Conservation (phyloP, 2,113 vertebrate genomes). For the Eublepharis macularius region DNA sequence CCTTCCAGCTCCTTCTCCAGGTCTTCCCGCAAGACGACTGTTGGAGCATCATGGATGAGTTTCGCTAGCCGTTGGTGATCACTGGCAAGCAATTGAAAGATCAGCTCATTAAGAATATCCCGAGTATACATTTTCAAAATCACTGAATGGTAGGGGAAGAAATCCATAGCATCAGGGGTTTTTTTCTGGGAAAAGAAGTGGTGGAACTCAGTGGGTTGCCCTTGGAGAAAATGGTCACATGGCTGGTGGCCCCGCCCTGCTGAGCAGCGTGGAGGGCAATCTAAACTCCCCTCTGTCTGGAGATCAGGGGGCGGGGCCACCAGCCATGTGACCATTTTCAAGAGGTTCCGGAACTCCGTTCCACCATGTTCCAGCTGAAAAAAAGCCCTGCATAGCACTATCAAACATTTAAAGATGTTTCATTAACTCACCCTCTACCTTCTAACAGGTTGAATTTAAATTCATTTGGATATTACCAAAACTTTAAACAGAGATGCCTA, state of each 20-base stretch:
- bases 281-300: no score
- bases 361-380: no score
- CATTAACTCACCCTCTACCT: background rate
- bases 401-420: background rate
- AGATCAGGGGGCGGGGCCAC: no score
- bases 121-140: background rate
- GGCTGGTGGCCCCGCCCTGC: no score
- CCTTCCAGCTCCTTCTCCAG: constrained; percentile 84
- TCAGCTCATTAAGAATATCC: background rate
- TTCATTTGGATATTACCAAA: background rate
- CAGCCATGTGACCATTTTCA: no score
- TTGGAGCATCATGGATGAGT: constrained; percentile 80
- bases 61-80: constrained; percentile 86
- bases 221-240: no score
- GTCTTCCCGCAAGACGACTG: constrained; percentile 74
- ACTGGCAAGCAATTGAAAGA: constrained; percentile 62
- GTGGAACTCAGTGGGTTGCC: no score
- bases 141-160: background rate
- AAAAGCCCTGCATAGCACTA: no score
- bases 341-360: no score
- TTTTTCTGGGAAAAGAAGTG: no score
- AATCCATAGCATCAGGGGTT: no score
- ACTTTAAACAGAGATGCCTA: background rate
- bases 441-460: background rate
- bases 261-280: no score